Evolutionary conservation across 2,113 vertebrate genomes (phyloP), one percentile per base, ranked within the genome.

Genomic region (Bostrychus sinensis): DNA sequence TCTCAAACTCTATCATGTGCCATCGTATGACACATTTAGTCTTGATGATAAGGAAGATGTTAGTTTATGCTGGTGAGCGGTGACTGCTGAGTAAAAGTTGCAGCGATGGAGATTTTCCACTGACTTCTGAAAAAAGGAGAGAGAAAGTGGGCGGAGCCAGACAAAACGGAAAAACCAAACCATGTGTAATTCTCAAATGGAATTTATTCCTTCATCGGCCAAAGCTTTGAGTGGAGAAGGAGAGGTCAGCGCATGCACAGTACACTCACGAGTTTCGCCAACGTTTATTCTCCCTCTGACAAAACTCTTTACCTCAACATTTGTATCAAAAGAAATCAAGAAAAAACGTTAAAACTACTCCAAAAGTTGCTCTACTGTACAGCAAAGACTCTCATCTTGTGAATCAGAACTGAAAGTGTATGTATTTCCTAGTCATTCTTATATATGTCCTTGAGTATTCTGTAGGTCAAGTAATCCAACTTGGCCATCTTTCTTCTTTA

Each of bases 141-240:
- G 43, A 48, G 45, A 10, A 9, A 43, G 42, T 45, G 22, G 45
- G 45, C 45, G 45, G 45, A 13, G 22, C 45, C 45, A 48, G 45
- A 48, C 45, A 7, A 25, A 25, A 48, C 22, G 45, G 45, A 48
- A 48, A 48, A 48, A 48, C 45, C 45, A 25, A 48, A 48, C 45
- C 45, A 48, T 48, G 10, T 48, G 45, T 48, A 48, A 48, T 48
- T 48, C 45, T 25, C 11, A 13, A 11, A 25, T 48, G 45, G 45
- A 48, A 48, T 48, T 25, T 48, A 4, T 48, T 48, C 10, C 20
- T 25, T 25, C 10, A 25, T 12, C 4, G 13, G 20, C 45, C 45
- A 45, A 45, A 22, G 43, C 19, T 45, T 5, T 22, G 19, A 10
- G 43, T 8, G 32, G 19, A 42, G 39, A 19, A 2, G 41, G 22